Base-by-base conservation (phyloP, 2,113 vertebrate genomes). In the Empidonax traillii region DNA sequence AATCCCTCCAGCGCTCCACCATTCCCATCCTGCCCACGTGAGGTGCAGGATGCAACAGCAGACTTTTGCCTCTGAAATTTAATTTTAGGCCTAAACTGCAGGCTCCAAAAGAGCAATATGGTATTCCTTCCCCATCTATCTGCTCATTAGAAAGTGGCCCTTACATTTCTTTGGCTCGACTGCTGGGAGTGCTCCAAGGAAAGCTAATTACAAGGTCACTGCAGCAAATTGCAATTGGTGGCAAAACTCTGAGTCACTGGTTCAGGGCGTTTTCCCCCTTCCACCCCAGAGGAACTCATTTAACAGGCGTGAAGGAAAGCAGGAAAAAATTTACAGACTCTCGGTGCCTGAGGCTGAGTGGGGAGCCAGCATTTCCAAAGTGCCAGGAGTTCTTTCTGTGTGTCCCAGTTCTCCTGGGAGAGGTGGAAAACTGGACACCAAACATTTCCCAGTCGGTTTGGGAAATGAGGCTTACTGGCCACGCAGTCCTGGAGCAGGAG, bases 401-500 rank as follows among this genome's bases (percentile, higher is more conserved):
- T 61, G 44, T 25, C 43, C 31, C 30, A 27, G 8, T 41, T 35
- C 37, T 75, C 35, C 51, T 33, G 61, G 69, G 19, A 90, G 16
- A 0, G 4, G 47, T 61, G 73, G 31, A 65, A 67, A 67, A 21
- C 3, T 8, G 73, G 67, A 19, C 75, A 39, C 66, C 25, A 83
- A 28, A 66, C 58, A 12, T 20, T 71, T 79, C 31, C 63, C 85
- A 69, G 25, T 28, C n/a, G 0, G 75, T 90, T 52, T 80, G 65
- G 93, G 79, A 66, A 62, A 15, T 8, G 63, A 79, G 84, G 59
- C 72, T 65, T 27, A 16, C 30, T 2, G 1, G 17, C 20, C 81
- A 39, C 3, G 0, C 23, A 43, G 51, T 2, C 59, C 76, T 65
- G 2, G 8, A 43, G 52, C 1, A 0, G 30, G 17, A 66, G 28